phyloP scores from a whole-genome alignment of 2,888 invertebrate genomes.

The Meta bourneti region DNA sequence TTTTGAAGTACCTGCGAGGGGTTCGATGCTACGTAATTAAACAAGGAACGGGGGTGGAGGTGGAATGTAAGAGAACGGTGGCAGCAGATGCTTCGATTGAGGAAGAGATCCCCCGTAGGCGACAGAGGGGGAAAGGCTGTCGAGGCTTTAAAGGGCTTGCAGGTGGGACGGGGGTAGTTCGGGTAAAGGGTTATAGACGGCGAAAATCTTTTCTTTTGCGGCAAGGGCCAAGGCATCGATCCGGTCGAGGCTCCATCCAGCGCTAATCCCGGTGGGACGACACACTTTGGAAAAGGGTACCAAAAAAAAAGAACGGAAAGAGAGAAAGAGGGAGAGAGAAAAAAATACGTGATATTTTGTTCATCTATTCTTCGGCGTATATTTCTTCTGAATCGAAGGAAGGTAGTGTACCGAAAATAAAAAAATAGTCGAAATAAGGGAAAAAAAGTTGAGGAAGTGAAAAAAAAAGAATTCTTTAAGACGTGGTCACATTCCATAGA shows the following conservation, averaged over 20 bases:
- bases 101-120: slow-evolving; percentile 50
- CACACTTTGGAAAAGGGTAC: slow-evolving; percentile 33
- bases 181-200: slow-evolving; percentile 55
- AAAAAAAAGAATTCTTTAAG: slow-evolving; percentile 38
- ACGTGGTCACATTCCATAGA: slow-evolving; percentile 60
- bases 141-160: slow-evolving; percentile 50
- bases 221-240: slow-evolving; percentile 39
- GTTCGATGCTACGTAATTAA: slow-evolving; percentile 70
- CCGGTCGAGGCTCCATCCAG: slow-evolving; percentile 13
- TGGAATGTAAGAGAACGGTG: background rate
- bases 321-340: background rate
- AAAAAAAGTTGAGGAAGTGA: background rate
- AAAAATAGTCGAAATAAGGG: background rate
- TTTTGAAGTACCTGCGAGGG: slow-evolving; percentile 71
- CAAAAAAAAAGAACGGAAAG: slow-evolving; percentile 13
- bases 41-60: slow-evolving; percentile 48
- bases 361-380: slow-evolving; percentile 53
- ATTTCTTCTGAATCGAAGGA: slow-evolving; percentile 40
- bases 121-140: slow-evolving; percentile 60
- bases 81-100: slow-evolving; percentile 70
- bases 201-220: slow-evolving; percentile 58
- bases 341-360: slow-evolving; percentile 65
- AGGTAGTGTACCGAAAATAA: slow-evolving; percentile 3
- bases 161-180: slow-evolving; percentile 4
- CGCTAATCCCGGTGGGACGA: slow-evolving; percentile 60